These are phyloP conservation scores for Tamandua tetradactyla DNA, from an alignment of 2,797 vertebrate genomes.

Conservation along the genomic window DNA sequence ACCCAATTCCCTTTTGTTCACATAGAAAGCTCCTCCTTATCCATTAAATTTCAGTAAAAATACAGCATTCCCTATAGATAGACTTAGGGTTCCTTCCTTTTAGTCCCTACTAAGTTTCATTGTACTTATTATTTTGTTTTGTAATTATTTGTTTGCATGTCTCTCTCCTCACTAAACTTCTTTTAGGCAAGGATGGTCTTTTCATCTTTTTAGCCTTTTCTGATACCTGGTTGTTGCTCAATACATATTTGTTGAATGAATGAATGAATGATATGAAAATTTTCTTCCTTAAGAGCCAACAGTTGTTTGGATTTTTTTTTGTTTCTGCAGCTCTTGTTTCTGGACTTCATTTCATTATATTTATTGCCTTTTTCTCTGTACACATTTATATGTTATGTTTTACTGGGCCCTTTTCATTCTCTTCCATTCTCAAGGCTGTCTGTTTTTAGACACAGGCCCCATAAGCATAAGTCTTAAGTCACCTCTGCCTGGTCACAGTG, in stretches of 20 bases:
- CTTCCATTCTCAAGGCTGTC: neutral
- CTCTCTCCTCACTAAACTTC: neutral
- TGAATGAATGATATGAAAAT: neutral
- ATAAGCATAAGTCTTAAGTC: neutral
- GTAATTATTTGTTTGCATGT: neutral
- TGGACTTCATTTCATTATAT: accelerated
- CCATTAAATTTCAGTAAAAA: neutral
- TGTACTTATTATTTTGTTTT: too few relatives aligned
- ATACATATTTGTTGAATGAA: neutral
- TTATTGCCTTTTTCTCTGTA: neutral
- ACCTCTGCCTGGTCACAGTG: neutral
- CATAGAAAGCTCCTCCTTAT: neutral
- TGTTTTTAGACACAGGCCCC: neutral
- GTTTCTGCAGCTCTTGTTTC: neutral
- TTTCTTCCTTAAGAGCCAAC: neutral
- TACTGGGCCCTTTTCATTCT: neutral
- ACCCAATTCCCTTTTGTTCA: neutral
- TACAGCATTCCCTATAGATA: neutral
- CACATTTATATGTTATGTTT: neutral
- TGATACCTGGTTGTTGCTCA: neutral
- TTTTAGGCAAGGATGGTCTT: neutral
- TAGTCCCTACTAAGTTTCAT: neutral
- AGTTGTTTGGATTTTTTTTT: neutral
- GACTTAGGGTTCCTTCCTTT: neutral
- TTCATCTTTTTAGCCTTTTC: neutral